Evolutionary conservation across 2,797 vertebrate species (phyloP).

Genomic region (Tauraco hartlaubi): DNA sequence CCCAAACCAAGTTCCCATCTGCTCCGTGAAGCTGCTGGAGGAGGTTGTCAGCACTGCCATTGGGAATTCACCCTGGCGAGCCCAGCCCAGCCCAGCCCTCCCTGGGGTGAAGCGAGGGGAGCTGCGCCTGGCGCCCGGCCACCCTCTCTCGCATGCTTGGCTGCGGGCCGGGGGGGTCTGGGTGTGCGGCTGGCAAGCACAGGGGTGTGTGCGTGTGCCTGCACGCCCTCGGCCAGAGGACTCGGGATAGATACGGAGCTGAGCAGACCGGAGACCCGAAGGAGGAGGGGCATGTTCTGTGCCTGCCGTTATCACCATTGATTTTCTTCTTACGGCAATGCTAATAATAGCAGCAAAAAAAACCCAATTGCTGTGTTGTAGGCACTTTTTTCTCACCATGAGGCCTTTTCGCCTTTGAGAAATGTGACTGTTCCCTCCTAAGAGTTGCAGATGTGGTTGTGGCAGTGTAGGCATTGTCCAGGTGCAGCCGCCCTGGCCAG

Average conservation of each 20-base stretch:
- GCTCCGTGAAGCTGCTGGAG: neutral
- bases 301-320: neutral
- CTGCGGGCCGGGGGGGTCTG: neutral
- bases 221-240: accelerated
- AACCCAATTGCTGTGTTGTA: neutral
- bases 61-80: neutral
- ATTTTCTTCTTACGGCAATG: neutral
- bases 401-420: neutral
- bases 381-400: neutral
- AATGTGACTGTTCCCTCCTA: accelerated
- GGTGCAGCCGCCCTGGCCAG: neutral
- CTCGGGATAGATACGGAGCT: accelerated
- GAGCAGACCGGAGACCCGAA: accelerated
- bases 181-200: accelerated
- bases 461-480: neutral
- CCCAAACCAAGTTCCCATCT: neutral
- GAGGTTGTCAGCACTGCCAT: neutral
- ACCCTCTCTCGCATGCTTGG: neutral
- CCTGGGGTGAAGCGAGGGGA: neutral
- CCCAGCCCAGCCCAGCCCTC: neutral
- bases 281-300: neutral
- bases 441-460: neutral
- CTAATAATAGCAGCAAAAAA: neutral
- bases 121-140: neutral
- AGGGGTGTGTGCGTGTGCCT: neutral